These are phyloP conservation scores for Acanthisitta chloris DNA, from an alignment of 2,113 vertebrate species.

Conservation along the genomic window DNA sequence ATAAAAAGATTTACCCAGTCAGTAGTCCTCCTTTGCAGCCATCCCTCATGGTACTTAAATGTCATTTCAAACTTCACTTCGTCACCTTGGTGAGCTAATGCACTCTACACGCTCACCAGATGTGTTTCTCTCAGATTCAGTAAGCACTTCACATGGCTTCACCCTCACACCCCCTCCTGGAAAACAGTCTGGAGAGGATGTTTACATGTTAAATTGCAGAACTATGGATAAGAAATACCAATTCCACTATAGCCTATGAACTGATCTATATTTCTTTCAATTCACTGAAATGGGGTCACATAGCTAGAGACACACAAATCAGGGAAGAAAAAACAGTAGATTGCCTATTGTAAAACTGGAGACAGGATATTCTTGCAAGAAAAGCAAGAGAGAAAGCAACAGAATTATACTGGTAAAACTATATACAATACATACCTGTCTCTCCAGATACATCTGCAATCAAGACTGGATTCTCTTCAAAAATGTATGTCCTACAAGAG, in stretches of 20 bases:
- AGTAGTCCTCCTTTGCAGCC: background rate
- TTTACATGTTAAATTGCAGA: slow-evolving; percentile 11
- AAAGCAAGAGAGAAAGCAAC: background rate
- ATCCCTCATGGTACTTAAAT: slow-evolving; percentile 25
- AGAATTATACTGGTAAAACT: background rate
- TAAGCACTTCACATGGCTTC: background rate
- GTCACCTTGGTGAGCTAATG: slow-evolving; percentile 45
- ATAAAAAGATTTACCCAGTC: background rate
- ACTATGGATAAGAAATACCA: background rate
- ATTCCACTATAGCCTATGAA: background rate
- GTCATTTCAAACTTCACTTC: slow-evolving; percentile 54
- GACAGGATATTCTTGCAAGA: background rate
- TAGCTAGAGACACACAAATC: background rate
- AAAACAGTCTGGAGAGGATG: slow-evolving; percentile 9
- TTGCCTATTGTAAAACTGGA: background rate
- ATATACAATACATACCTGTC: background rate
- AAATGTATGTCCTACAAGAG: background rate
- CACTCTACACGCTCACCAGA: background rate
- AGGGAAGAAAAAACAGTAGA: background rate
- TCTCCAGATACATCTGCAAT: background rate
- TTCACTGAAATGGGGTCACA: background rate
- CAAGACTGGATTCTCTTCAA: background rate
- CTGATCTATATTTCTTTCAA: background rate
- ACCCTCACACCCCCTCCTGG: background rate
- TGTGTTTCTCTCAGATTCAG: background rate